Percentiles rank a stretch among this genome's conserved stretches.
These are phyloP conservation scores for Chlamydotis undulata DNA, from an alignment of 2,113 vertebrate genomes.

Conservation along the genomic window DNA sequence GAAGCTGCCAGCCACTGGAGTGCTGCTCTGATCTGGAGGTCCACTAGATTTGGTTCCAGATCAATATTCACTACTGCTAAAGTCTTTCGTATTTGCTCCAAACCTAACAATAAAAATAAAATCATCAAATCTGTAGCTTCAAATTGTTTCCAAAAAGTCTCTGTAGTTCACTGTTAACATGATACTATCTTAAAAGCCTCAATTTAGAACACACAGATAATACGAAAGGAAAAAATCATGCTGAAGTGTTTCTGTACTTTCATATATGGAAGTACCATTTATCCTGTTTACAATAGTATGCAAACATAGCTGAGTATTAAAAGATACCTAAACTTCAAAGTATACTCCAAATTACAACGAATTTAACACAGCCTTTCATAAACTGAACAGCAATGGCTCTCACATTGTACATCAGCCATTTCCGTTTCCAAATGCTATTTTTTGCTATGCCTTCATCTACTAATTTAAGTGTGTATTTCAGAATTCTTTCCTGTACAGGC, in stretches of 20 bases:
- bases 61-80: constrained; percentile 83
- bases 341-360: background rate
- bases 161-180: background rate
- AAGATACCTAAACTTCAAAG: background rate
- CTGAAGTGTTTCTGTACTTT: background rate
- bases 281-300: background rate
- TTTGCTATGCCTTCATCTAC: background rate
- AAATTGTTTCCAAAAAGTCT: background rate
- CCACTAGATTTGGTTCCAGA: constrained; percentile 74
- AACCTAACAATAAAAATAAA: constrained; percentile 71
- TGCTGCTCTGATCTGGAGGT: constrained; percentile 85
- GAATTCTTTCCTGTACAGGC: background rate
- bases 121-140: background rate
- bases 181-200: background rate
- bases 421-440: background rate
- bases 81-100: constrained; percentile 69
- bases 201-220: background rate
- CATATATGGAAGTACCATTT: background rate
- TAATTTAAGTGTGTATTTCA: background rate
- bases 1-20: constrained; percentile 94
- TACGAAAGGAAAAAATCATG: background rate
- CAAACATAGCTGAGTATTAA: background rate
- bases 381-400: background rate
- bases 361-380: background rate
- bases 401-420: background rate